Evolutionary conservation across 1,140 invertebrate genomes (phyloP).

Genomic region (Drosophila nebulosa): DNA sequence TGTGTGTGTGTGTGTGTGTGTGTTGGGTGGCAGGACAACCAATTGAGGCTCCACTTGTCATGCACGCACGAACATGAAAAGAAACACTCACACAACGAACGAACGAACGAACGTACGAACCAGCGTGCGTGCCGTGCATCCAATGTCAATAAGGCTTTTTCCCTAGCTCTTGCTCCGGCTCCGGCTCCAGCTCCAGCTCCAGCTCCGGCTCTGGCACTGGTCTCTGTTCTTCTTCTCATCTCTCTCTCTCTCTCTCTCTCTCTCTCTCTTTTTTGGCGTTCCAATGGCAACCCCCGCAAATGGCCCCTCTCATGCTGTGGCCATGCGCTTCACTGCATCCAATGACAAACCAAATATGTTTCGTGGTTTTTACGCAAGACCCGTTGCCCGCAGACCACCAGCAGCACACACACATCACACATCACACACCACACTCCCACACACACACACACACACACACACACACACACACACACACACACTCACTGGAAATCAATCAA

Average conservation of each 20-base stretch:
- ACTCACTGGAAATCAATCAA: constrained; percentile 67
- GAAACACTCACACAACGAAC: constrained; percentile 33
- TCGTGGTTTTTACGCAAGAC: constrained; percentile 74
- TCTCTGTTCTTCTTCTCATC: not conserved
- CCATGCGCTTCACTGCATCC: constrained; percentile 60
- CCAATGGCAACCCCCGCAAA: constrained; percentile 31
- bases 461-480: constrained; percentile 3
- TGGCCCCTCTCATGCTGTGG: constrained; percentile 1
- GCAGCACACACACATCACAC: not conserved
- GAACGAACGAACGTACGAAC: too few relatives aligned
- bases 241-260: too few relatives aligned
- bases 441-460: not conserved
- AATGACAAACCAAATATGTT: constrained; percentile 80
- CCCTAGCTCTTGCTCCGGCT: constrained; percentile 31
- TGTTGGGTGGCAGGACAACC: constrained; percentile 48
- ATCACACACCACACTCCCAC: too few relatives aligned
- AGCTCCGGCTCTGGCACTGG: constrained; percentile 48
- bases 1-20: not conserved
- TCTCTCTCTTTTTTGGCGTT: constrained; percentile 47
- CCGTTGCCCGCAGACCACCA: constrained; percentile 22
- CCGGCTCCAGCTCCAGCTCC: too few relatives aligned
- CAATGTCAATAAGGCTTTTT: constrained; percentile 64
- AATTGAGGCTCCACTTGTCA: constrained; percentile 64
- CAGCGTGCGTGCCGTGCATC: constrained; percentile 28
- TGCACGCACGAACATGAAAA: constrained; percentile 62